Conservation (phyloP, 2,797 vertebrate genomes). For the Nothura maculosa region DNA sequence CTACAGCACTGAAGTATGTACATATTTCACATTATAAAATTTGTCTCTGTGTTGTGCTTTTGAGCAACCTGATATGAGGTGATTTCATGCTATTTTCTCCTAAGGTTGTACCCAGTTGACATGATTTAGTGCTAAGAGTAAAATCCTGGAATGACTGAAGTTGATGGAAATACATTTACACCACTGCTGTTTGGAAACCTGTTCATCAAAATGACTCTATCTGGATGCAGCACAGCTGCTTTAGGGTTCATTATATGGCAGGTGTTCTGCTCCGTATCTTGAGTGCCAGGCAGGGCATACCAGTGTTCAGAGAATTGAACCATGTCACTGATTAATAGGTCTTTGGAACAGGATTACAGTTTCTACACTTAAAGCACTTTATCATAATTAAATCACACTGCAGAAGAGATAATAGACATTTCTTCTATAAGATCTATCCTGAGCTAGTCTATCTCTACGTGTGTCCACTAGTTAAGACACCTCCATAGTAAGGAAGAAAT, state of each 20-base stretch:
- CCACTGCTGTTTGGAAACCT: not conserved
- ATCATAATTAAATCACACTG: constrained; percentile 19
- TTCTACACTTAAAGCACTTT: not conserved
- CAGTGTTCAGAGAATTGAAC: not conserved
- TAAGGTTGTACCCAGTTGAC: not conserved
- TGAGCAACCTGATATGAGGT: not conserved
- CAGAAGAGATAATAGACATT: not conserved
- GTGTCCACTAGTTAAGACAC: not conserved
- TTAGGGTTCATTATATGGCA: not conserved
- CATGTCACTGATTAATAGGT: not conserved
- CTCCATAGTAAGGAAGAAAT: rapidly evolving
- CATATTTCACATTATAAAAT: not conserved
- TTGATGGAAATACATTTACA: not conserved
- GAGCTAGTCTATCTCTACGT: not conserved
- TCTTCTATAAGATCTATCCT: not conserved
- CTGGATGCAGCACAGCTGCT: not conserved
- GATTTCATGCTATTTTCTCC: not conserved
- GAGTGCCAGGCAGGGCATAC: not conserved
- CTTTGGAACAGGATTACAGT: constrained; percentile 13
- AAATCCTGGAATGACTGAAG: not conserved
- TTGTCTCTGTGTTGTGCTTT: not conserved
- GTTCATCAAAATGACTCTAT: not conserved
- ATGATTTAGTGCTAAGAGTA: not conserved
- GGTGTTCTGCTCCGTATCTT: not conserved
- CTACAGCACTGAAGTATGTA: not conserved